Conservation (phyloP, 2,113 vertebrate species). For the Onychostoma macrolepis region DNA sequence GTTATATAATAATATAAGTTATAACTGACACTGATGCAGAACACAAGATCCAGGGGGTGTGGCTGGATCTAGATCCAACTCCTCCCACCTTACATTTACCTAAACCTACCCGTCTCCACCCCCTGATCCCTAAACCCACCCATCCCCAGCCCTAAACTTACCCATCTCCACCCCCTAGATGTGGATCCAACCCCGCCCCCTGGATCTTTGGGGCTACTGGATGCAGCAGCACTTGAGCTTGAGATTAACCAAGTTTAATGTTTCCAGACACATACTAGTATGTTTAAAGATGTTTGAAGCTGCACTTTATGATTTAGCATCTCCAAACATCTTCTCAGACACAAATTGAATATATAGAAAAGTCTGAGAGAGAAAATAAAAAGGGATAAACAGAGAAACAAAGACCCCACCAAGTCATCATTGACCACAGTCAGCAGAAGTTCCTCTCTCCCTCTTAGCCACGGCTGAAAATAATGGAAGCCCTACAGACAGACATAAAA, state of each 20-base stretch:
- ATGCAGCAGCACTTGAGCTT: background rate
- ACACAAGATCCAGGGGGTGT: too few species aligned
- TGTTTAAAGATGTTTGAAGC: background rate
- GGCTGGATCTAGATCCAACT: too few species aligned
- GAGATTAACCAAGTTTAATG: background rate
- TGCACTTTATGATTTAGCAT: background rate
- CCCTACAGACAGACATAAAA: conserved; percentile 65
- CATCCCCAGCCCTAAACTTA: too few species aligned
- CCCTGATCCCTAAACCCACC: too few species aligned
- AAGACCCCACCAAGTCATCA: conserved; percentile 74
- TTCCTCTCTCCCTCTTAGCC: conserved; percentile 81
- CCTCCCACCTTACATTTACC: too few species aligned
- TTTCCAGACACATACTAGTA: background rate
- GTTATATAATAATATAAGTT: background rate
- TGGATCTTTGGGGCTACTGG: too few species aligned
- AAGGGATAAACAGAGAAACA: background rate
- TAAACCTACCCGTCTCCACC: too few species aligned
- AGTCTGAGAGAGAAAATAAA: background rate
- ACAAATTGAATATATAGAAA: background rate
- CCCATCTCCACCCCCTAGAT: too few species aligned
- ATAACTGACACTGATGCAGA: background rate
- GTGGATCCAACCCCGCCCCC: too few species aligned
- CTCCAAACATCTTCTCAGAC: background rate
- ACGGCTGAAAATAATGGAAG: conserved; percentile 82
- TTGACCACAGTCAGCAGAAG: conserved; percentile 80